Conservation (phyloP, 35 echinoderm and acorn worm species). For the Chiridota heheva region DNA sequence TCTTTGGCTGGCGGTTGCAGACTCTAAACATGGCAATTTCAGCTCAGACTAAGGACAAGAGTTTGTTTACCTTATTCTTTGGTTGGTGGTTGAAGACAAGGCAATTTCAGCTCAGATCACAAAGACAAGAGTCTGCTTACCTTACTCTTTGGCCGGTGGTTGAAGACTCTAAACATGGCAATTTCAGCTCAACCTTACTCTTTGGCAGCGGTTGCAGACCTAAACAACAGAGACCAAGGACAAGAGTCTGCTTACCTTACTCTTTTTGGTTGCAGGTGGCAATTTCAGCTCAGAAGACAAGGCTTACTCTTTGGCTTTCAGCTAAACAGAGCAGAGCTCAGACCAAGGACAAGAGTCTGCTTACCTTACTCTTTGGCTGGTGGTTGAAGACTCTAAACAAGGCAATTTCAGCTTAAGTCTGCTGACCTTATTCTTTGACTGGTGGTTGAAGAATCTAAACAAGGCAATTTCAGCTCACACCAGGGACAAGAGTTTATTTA, state of each 20-base stretch:
- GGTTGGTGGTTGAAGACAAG: no score
- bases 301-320: constrained; percentile 79
- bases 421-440: no score
- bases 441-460: no score
- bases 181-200: constrained; percentile 97
- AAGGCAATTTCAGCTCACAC: no score
- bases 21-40: constrained; percentile 99
- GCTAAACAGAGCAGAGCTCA: no score
- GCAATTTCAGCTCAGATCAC: no score
- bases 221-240: constrained; percentile 91
- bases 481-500: constrained; percentile 25
- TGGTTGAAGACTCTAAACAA: constrained; percentile 99
- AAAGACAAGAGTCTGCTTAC: constrained; percentile 23
- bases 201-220: constrained; percentile 84
- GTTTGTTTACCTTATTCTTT: no score
- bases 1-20: constrained; percentile 84
- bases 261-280: no score
- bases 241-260: no score
- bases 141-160: constrained; percentile 82
- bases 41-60: no score
- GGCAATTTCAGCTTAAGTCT: constrained; percentile 94
- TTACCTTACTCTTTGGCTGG: constrained; percentile 85
- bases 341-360: no score
- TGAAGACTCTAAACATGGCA: constrained; percentile 99
- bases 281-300: no score